phyloP scores from a whole-genome alignment of 2,888 invertebrate genomes.

The Podotricha telesiphe region DNA sequence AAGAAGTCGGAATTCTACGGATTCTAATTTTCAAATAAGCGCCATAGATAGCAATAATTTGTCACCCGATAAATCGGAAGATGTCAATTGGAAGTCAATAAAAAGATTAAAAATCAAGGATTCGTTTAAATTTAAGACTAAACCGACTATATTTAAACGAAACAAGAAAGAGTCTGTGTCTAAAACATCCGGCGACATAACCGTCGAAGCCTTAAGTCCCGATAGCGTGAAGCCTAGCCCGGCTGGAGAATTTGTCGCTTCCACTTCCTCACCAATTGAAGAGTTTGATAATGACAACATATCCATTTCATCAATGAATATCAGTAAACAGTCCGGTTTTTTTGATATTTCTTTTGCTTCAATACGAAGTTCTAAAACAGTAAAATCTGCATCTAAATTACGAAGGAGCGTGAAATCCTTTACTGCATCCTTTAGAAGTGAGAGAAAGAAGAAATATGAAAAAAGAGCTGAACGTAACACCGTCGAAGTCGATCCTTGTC shows the following conservation, averaged over 20 bases:
- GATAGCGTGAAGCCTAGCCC: constrained; percentile 74
- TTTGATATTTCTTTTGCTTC: constrained; percentile 80
- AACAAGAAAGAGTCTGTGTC: constrained; percentile 73
- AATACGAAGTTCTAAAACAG: constrained; percentile 72
- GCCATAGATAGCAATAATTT: constrained; percentile 63
- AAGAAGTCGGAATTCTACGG: constrained; percentile 78
- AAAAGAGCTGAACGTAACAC: constrained; percentile 72
- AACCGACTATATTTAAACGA: constrained; percentile 77
- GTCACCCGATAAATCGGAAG: constrained; percentile 76
- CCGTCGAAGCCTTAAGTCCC: constrained; percentile 72
- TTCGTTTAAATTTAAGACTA: constrained; percentile 79
- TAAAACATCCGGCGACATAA: constrained; percentile 71
- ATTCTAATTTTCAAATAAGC: constrained; percentile 76
- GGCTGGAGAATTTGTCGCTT: constrained; percentile 72
- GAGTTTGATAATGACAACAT: constrained; percentile 78
- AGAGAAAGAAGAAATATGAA: constrained; percentile 80
- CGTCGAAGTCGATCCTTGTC: constrained; percentile 70
- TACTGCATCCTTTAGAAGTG: constrained; percentile 80
- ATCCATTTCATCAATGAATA: constrained; percentile 76
- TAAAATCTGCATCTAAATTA: constrained; percentile 76
- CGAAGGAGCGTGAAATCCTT: constrained; percentile 79
- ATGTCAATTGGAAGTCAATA: constrained; percentile 80
- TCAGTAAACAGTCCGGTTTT: constrained; percentile 79
- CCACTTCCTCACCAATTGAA: constrained; percentile 76
- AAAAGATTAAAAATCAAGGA: constrained; percentile 80